phyloP scores from a whole-genome alignment of 1,140 invertebrate genomes.

The Drosophila murphyi region DNA sequence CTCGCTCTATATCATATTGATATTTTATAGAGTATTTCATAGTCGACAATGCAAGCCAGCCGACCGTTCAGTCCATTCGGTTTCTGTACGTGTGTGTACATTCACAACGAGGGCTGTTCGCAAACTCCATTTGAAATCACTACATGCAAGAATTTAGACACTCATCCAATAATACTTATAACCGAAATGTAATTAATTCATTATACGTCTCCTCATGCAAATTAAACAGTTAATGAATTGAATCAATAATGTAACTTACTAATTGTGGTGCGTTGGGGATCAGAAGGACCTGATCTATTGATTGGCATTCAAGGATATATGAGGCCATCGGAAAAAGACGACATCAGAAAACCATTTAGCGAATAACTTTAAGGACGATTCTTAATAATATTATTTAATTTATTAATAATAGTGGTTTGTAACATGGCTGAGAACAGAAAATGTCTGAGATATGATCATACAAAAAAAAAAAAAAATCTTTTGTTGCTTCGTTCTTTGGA shows the following conservation, averaged over 20 bases:
- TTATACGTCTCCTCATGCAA: slow-evolving; percentile 34
- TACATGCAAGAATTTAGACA: slow-evolving; percentile 32
- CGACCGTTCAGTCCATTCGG: slow-evolving; percentile 4
- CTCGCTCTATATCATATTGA: slow-evolving; percentile 29
- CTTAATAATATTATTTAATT: no score
- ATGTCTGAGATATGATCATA: no score
- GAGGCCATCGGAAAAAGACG: not conserved
- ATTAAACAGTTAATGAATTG: slow-evolving; percentile 35
- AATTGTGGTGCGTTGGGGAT: not conserved
- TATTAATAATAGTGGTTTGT: no score
- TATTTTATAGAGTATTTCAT: slow-evolving; percentile 12
- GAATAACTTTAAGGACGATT: no score
- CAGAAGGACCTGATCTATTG: not conserved
- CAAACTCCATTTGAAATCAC: slow-evolving; percentile 4
- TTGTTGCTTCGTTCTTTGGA: no score
- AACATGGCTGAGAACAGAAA: no score
- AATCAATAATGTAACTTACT: slow-evolving; percentile 26
- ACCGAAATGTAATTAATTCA: slow-evolving; percentile 42
- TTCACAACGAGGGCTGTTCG: slow-evolving; percentile 12
- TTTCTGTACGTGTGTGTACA: slow-evolving; percentile 27
- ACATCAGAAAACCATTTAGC: not conserved
- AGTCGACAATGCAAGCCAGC: slow-evolving; percentile 19
- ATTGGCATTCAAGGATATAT: not conserved
- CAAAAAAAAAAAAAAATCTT: no score
- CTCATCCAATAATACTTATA: slow-evolving; percentile 35